Base-by-base conservation (phyloP, 2,888 invertebrate genomes). In the Omphaloscelis lunosa region DNA sequence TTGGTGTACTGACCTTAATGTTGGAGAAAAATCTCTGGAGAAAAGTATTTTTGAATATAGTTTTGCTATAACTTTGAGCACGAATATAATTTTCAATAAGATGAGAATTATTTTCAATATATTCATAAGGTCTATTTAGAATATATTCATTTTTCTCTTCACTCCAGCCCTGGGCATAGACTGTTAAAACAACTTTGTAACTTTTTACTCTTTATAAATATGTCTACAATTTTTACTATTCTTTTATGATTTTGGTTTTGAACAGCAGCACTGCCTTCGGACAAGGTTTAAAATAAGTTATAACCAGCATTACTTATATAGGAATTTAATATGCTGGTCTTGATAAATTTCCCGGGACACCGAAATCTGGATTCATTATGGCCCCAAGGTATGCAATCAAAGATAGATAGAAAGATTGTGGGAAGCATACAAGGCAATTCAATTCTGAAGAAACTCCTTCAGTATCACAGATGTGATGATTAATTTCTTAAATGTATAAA, bases 191-290 rank as follows among this genome's bases (percentile, higher is more conserved):
- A 27, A 79, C 56, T 48, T 77, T 77, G 73, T 59, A 59, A 51
- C 34, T 39, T 27, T 75, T 56, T 58, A 72, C 27, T 75, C 34
- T 58, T 15, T 56, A 12, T 17, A 15, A 34, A 34, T 75, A 45
- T 15, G 20, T n/a, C 20, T 74, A 34, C n/a, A 56, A 34, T 15
- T n/a, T 39, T 59, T 51, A 71, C 39, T 59, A 48, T 41, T 20
- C n/a, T 76, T 51, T 59, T 41, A 71, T 39, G 80, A 51, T 80
- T 80, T 59, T 34, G 29, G n/a, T 51, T 72, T 72, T 72, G 41
- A 34, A 41, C 41, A 59, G 80, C 20, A 72, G 58, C 58, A 51
- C 12, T 27, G 11, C n/a, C 15, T 80, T 23, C 5, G 7, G n/a
- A 1, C 20, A 51, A 34, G 8, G 20, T 41, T 17, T 71, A 51